Evolutionary conservation across 2,113 vertebrate genomes (phyloP), one percentile per base, ranked within the genome.

Genomic region (Chaenogobius annularis): DNA sequence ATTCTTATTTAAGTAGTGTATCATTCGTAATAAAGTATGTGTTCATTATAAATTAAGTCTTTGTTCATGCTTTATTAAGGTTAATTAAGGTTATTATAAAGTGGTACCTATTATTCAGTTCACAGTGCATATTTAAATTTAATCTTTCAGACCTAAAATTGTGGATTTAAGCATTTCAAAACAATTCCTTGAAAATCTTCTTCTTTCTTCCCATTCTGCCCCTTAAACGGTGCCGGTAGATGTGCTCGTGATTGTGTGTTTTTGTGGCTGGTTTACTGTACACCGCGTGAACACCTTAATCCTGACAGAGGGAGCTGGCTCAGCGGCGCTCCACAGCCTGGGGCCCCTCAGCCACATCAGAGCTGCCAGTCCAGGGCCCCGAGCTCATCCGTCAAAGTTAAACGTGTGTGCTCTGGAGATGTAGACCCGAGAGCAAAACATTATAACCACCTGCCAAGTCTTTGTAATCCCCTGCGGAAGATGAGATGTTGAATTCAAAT

Each of bases 311-410:
- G 35, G 48, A 19, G 50, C 66, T 52, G 43, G 15, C 71, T 72
- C 77, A 69, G 75, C 62, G 17, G n/a, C 68, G 70, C 64, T 84
- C 61, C 72, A 68, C 82, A 65, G 69, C 78, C 52, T 7, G 3
- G 43, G 22, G 58, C 72, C 66, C 37, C 8, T 37, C 71, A 78
- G 75, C 59, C 66, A 73, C 67, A 43, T 46, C 12, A 73, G 64
- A 52, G 5, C 66, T 47, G 56, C 68, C 69, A 66, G 66, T 71
- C 74, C 54, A 44, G 40, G 69, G 40, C 66, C 23, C 1, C 35
- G 17, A 69, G 19, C 68, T 75, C 40, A 59, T 73, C 70, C 14
- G 7, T 79, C 63, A 46, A 37, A 56, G 19, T 5, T 55, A 72
- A 70, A 58, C 46, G 10, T 40, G 66, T 26, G 64, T 67, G 48